Base-by-base conservation (phyloP, 37 sponge, comb jelly and placozoan species). In the Oopsacas minuta region DNA sequence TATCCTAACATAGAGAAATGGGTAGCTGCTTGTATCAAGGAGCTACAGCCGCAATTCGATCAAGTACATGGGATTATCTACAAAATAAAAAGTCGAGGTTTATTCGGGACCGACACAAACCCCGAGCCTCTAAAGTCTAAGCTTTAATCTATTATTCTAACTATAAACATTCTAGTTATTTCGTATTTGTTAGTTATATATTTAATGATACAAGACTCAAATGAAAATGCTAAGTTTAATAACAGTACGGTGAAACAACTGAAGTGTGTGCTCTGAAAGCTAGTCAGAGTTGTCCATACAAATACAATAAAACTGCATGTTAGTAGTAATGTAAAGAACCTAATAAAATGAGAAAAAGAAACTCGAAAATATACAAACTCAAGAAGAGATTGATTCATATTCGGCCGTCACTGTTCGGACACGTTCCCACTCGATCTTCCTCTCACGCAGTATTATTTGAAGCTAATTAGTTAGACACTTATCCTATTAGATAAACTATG, bases 1-100 rank as follows among this genome's bases (percentile, higher is more conserved):
- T 61, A 38, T 3, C 90, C 93, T 23, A 88, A 82, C 34, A 84
- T 92, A 0, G 84, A 86, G 17, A 42, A 36, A 0, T 92, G 93
- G 90, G 38, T 92, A 85, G 46, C 53, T 3, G 88, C 88, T 37
- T 86, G 86, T 42, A 37, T 88, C 87, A 36, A 36, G 36, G 85
- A 86, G 82, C 90, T 92, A 23, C 61, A 83, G 23, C 90, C 93
- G 35, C 85, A 88, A 83, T 90, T 92, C 86, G 93, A 92, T 82
- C 81, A 84, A 1, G 86, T 82, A 15, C 93, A 92, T 86, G 88
- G 86, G 81, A 81, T 83, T 53, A 83, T 92, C 28, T 92, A 90
- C 82, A 52, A 81, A 0, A 90, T 87, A 0, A 88, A 85, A 35
- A 85, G 89, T 38, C 85, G 35, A 42, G 87, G 86, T 36, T 52